These are phyloP conservation scores for Ophiothrix spiculata DNA, from an alignment of 35 echinoderm and acorn worm genomes.

Conservation along the genomic window DNA sequence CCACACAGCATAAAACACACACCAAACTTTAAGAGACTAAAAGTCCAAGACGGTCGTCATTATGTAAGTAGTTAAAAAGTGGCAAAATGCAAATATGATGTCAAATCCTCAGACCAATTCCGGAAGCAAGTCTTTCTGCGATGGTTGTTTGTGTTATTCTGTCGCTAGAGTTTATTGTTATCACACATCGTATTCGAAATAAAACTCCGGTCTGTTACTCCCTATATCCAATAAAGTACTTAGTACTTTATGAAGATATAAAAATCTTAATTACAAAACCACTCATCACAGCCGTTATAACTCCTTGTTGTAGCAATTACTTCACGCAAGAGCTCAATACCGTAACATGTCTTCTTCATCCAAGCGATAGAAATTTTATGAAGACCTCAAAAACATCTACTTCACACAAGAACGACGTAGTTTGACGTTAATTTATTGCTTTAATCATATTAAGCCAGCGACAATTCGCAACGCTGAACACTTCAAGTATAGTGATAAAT, in stretches of 20 bases:
- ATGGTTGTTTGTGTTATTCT: no score
- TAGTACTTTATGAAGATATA: background rate
- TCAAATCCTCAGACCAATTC: no score
- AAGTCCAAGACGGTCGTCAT: no score
- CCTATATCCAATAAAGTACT: no score
- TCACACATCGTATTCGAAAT: no score
- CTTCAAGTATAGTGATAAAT: background rate
- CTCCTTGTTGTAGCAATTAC: background rate
- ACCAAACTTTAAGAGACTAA: no score
- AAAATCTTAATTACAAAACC: background rate
- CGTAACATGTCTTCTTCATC: background rate
- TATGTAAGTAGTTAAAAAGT: no score
- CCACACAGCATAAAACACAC: no score
- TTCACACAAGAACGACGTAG: background rate
- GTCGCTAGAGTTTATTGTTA: no score
- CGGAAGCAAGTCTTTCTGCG: no score
- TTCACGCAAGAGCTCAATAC: background rate
- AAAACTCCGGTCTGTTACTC: no score
- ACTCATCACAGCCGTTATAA: background rate
- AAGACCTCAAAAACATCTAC: background rate
- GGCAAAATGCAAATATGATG: no score
- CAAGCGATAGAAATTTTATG: background rate
- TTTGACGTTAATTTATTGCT: constrained; percentile 15
- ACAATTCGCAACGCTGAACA: constrained; percentile 5
- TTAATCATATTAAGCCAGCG: background rate